Evolutionary conservation across 2,888 invertebrate species (phyloP).

Genomic region (Heliconius sara): DNA sequence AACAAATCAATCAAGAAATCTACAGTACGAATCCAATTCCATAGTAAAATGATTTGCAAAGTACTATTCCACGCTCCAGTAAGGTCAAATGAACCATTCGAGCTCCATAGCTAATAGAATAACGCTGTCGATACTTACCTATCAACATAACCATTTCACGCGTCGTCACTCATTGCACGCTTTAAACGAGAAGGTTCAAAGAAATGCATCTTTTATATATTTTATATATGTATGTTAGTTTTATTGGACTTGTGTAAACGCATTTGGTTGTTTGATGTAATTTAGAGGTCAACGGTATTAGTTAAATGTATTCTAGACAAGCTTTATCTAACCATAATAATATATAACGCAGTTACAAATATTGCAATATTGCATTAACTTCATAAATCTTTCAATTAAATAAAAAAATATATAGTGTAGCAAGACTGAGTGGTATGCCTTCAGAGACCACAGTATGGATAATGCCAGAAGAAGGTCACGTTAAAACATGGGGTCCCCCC

Average conservation of each 20-base stretch:
- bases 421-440: no score
- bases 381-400: no score
- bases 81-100: conserved; percentile 27
- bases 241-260: no score
- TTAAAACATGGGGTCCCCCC: no score
- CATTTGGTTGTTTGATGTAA: no score
- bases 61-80: conserved; percentile 9
- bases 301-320: neutral
- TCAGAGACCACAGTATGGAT: no score
- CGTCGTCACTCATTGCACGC: conserved; percentile 11
- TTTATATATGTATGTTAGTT: neutral
- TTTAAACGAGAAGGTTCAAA: conserved; percentile 9
- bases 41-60: conserved; percentile 17
- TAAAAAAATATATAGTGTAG: no score
- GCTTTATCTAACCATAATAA: no score
- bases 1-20: neutral
- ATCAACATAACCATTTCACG: conserved; percentile 16
- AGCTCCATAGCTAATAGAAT: conserved; percentile 19
- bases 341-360: no score
- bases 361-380: no score
- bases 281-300: neutral
- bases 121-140: conserved; percentile 12
- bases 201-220: neutral
- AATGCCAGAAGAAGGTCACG: no score
- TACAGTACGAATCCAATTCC: neutral